phyloP scores from a whole-genome alignment of 1,140 invertebrate species.

The Bradynema listronoti region DNA sequence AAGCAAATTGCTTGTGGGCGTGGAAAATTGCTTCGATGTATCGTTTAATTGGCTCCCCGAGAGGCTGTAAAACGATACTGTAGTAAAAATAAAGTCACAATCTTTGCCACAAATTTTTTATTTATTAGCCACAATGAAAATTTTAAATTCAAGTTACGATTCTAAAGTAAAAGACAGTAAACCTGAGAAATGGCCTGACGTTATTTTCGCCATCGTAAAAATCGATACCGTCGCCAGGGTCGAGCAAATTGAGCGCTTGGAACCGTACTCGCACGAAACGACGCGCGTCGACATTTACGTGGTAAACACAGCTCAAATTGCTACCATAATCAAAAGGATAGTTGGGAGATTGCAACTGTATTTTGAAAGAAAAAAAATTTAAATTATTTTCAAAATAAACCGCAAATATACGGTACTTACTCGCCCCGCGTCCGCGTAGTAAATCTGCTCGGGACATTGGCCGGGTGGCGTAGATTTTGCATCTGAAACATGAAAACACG shows the following conservation, averaged over 20 bases:
- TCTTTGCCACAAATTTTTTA: no score
- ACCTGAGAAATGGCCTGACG: neutral
- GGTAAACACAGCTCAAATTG: neutral
- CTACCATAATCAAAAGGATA: neutral
- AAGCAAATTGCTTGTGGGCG: no score
- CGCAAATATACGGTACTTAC: no score
- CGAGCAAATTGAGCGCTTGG: neutral
- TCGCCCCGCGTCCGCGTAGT: neutral
- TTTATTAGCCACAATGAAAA: no score
- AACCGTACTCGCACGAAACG: neutral
- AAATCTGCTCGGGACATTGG: neutral
- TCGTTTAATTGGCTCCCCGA: no score
- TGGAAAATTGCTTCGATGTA: no score
- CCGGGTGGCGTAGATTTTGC: neutral
- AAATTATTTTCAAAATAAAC: neutral
- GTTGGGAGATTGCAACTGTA: neutral
- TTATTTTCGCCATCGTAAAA: neutral
- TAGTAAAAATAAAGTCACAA: no score
- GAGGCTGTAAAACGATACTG: no score
- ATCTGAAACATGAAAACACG: neutral
- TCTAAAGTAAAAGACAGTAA: no score
- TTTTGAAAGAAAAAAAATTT: neutral
- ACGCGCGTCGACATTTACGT: neutral
- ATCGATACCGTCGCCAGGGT: neutral
- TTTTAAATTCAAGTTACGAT: no score